These are phyloP conservation scores for Drosophila varians DNA, from an alignment of 1,140 invertebrate genomes.

Conservation along the genomic window DNA sequence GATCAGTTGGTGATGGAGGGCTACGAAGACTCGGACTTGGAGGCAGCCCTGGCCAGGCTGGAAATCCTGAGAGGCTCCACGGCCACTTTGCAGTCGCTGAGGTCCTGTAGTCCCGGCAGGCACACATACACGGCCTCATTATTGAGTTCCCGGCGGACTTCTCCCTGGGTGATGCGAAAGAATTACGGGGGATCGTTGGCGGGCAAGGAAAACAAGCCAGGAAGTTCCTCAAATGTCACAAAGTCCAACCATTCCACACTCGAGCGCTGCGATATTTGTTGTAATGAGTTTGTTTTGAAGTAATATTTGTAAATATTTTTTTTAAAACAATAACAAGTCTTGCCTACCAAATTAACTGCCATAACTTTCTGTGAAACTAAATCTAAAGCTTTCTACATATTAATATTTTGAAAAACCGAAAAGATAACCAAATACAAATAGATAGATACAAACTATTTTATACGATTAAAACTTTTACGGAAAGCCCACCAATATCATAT, in stretches of 20 bases:
- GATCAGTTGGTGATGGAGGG: constrained; percentile 54
- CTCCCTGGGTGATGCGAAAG: constrained; percentile 58
- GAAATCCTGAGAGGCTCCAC: constrained; percentile 53
- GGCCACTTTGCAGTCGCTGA: constrained; percentile 32
- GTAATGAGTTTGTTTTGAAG: constrained; percentile 39
- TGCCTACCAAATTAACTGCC: neutral
- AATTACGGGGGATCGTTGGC: constrained; percentile 19
- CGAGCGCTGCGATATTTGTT: constrained; percentile 53
- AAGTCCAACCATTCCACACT: constrained; percentile 10
- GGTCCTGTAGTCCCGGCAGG: constrained; percentile 38
- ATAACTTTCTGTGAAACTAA: neutral
- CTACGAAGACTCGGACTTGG: constrained; percentile 55
- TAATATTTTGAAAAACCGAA: neutral
- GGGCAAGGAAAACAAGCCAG: constrained; percentile 18
- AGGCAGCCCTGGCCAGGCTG: constrained; percentile 58
- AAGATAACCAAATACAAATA: neutral
- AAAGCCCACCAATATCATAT: constrained; percentile 1
- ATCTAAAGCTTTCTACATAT: neutral
- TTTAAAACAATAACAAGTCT: neutral
- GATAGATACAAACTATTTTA: neutral
- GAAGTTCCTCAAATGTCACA: neutral
- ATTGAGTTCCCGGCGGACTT: constrained; percentile 45
- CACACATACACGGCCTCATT: constrained; percentile 33
- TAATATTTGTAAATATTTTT: neutral
- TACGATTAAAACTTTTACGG: neutral